Base-by-base conservation (phyloP, 2,888 invertebrate species). In the Idaea straminata region DNA sequence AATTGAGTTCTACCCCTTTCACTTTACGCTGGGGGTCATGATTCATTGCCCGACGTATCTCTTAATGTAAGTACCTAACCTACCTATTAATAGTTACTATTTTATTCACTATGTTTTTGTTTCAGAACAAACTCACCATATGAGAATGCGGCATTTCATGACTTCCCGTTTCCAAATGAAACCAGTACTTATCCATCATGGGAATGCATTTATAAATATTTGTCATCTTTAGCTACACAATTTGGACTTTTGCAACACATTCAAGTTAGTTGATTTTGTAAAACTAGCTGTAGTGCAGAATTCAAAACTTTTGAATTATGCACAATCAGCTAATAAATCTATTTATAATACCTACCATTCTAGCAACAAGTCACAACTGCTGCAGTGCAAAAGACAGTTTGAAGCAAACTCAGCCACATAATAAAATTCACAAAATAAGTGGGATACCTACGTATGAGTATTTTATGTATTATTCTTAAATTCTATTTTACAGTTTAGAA, bases 111-210 rank as follows among this genome's bases (percentile, higher is more conserved):
- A 68, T 36, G 25, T 59, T 36, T 69, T 36, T 69, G 63, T 85
- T 87, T 6, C 81, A 91, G 92, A 74, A 97, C 97, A 0, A 97
- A 97, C 87, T 92, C 97, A 3, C 97, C 97, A 0, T 95, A 95
- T 69, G 95, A 96, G 84, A 93, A 96, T 7, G 97, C 97, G 97
- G 95, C 95, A 72, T 97, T 95, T 80, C 94, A 94, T 16, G 96
- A 95, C 67, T 96, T 94, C 80, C 94, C 94, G 3, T 95, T 95
- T 78, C 93, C 95, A 3, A 94, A 89, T 68, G 93, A 83, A 61
- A 89, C 94, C 0, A 89, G 91, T 15, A 95, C 96, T 0, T 97
- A 95, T 79, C 92, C 96, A 7, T 85, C 89, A 0, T 96, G 96
- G 74, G 82, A 91, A 15, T 95, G 95, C 78, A 95, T 97, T 70